Base-by-base conservation (phyloP, 2,113 vertebrate species). In the Ramphastos sulfuratus region DNA sequence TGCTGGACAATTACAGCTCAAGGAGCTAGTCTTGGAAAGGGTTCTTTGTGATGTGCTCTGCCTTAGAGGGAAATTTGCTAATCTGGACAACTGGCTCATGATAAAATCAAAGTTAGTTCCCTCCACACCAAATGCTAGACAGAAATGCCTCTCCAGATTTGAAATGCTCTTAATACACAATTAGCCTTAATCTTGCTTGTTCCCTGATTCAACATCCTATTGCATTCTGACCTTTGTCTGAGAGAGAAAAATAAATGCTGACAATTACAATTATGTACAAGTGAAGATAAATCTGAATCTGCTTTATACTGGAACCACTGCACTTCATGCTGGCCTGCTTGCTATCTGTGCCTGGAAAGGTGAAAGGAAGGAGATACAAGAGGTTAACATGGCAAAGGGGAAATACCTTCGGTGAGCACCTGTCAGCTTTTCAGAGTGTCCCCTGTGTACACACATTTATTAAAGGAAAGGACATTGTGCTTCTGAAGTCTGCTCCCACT, bases 91-190 rank as follows among this genome's bases (percentile, higher is more conserved):
- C 71, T 87, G 83, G 61, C 90, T 96, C 83, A 92, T 85, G 82
- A 85, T 46, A 55, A 95, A 95, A 96, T 94, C 94, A 93, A 96
- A 96, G 89, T 71, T 71, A 89, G 89, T 37, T 91, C 94, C 85
- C 94, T 91, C 27, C 44, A 67, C 89, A 96, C 87, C 94, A 94
- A 94, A 95, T 71, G 93, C 95, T 93, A 94, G 72, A 91, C 69
- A 94, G 89, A 96, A 95, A 82, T 83, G 87, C 87, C 85, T 93
- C 87, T 91, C 91, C 85, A 48, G 92, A 95, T 89, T 63, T 91
- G 78, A 92, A 91, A 80, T 85, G 82, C 60, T 93, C 89, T 90
- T 82, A 94, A 66, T 73, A 82, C 87, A 93, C 63, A 86, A 86
- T 80, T 64, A 94, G 79, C 85, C 93, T 96, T 93, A 93, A 92